Conservation (phyloP, 2,797 vertebrate species). For the Periparus ater region DNA sequence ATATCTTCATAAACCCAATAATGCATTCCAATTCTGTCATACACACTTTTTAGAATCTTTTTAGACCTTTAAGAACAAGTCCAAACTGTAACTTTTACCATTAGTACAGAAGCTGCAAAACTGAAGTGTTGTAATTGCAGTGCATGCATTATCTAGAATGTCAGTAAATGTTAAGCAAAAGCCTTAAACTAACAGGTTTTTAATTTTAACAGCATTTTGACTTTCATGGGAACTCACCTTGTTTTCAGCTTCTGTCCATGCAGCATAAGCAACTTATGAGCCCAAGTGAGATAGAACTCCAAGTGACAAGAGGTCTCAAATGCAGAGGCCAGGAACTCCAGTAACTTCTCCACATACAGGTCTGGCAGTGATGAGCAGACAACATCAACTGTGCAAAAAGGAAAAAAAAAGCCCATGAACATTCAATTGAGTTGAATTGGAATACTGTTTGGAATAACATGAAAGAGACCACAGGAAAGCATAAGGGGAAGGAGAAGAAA, state of each 20-base stretch:
- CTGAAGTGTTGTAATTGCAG: neutral
- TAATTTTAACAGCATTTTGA: neutral
- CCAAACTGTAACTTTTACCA: neutral
- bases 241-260: constrained; percentile 92
- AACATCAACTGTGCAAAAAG: constrained; percentile 79
- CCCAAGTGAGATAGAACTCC: constrained; percentile 94
- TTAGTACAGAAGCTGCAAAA: neutral
- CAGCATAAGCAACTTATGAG: constrained; percentile 85
- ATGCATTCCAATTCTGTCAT: neutral
- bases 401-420: neutral
- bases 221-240: constrained; percentile 74
- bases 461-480: neutral
- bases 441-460: neutral
- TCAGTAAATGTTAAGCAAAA: neutral
- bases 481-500: neutral
- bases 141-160: neutral
- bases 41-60: neutral
- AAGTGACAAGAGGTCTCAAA: constrained; percentile 89
- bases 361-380: constrained; percentile 89
- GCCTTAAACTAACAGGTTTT: neutral
- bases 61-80: neutral
- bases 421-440: neutral
- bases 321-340: constrained; percentile 86
- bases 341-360: constrained; percentile 89
- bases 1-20: neutral